Evolutionary conservation across 2,888 invertebrate genomes (phyloP).

Genomic region (Agrotis puta): DNA sequence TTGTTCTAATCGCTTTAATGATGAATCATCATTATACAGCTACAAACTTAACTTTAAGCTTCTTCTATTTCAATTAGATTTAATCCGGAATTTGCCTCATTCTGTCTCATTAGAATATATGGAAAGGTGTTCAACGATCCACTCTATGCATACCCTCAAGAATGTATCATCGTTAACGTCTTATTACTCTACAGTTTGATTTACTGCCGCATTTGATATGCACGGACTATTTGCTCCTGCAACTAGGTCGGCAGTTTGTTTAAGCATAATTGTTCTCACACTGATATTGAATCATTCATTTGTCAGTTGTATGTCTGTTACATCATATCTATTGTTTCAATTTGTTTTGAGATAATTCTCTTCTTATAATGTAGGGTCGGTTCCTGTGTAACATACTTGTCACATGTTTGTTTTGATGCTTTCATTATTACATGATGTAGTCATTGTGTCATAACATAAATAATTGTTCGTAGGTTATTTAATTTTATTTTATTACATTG

Average conservation of each 20-base stretch:
- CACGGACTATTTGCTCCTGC: constrained; percentile 34
- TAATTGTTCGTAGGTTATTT: neutral
- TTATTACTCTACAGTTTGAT: constrained; percentile 44
- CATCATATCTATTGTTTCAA: constrained; percentile 57
- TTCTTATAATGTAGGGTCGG: neutral
- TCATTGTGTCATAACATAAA: neutral
- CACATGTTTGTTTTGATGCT: neutral
- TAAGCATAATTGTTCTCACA: constrained; percentile 60
- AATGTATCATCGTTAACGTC: constrained; percentile 34
- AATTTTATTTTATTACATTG: neutral
- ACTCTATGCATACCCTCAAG: neutral
- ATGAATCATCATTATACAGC: neutral
- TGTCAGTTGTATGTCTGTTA: constrained; percentile 39
- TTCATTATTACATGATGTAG: neutral
- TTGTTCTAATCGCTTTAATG: neutral
- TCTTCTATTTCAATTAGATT: neutral
- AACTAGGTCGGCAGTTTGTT: constrained; percentile 55
- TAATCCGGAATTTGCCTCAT: constrained; percentile 28
- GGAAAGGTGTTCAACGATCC: constrained; percentile 17
- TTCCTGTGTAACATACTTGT: neutral
- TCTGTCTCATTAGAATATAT: constrained; percentile 26
- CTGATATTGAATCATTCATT: constrained; percentile 59
- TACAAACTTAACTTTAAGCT: neutral
- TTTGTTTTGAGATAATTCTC: constrained; percentile 36
- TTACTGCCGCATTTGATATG: constrained; percentile 50